Base-by-base conservation (phyloP, 2,797 vertebrate genomes). In the Tokudaia muenninki region DNA sequence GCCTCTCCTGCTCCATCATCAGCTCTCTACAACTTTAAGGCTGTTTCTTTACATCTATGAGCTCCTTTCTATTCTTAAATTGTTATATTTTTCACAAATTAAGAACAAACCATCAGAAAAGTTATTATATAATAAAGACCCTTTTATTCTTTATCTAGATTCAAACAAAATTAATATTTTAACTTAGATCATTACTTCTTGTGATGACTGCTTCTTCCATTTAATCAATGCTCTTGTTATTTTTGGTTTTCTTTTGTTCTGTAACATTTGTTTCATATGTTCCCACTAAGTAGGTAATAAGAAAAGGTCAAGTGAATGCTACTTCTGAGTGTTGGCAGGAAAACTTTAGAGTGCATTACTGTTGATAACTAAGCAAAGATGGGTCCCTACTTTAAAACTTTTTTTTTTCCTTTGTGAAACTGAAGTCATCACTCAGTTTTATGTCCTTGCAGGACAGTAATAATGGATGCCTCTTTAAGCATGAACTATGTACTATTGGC, bases 171-270 rank as follows among this genome's bases (percentile, higher is more conserved):
- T n/a, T 67, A 81, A 57, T n/a, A 61, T 57, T 92, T 92, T 94
- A 50, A 63, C 41, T 93, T 79, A 89, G 70, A 78, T 74, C 41
- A 84, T 89, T 89, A 93, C 78, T 89, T 96, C 50, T 93, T n/a
- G 8, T 72, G 44, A 88, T 47, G 80, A 86, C 26, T n/a, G 34
- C 16, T n/a, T 57, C 3, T 84, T 89, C 79, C 24, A 84, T 41
- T 90, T 90, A 86, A 86, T 80, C 72, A 89, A 84, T 41, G 50
- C 52, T 86, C 26, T 74, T 4, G 5, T 78, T 74, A 57, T 80
- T 72, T 10, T 16, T 80, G 47, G 2, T 19, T 70, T 94, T 83
- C 16, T 65, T 34, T 95, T 81, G 59, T 65, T 65, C 41, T 84
- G 41, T 65, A 44, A 65, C 37, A 17, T 63, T 82, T 82, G n/a